Evolutionary conservation across 2,888 invertebrate genomes (phyloP).

Genomic region (Spialia ferax): DNA sequence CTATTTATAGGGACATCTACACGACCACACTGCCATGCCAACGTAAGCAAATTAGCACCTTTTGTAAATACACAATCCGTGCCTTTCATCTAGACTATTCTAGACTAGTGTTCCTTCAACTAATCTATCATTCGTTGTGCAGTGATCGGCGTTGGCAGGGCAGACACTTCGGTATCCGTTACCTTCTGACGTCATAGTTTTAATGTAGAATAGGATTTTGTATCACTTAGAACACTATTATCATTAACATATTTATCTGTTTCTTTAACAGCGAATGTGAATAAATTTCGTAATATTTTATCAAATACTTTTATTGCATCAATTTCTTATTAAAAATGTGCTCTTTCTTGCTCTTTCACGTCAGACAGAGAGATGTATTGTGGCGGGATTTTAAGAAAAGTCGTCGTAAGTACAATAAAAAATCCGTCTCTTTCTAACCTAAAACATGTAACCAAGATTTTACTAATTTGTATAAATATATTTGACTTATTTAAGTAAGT

Average conservation of each 20-base stretch:
- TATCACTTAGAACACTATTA: slow-evolving; percentile 54
- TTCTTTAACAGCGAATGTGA: neutral
- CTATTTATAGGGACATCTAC: slow-evolving; percentile 53
- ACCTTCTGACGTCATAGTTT: slow-evolving; percentile 63
- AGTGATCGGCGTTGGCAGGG: slow-evolving; percentile 79
- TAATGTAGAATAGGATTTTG: slow-evolving; percentile 52
- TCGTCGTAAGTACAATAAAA: too few relatives aligned
- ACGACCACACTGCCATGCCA: slow-evolving; percentile 70
- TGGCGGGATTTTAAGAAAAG: too few relatives aligned
- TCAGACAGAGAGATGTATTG: too few relatives aligned
- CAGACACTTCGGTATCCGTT: slow-evolving; percentile 58
- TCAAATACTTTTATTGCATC: too few relatives aligned
- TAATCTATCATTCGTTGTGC: slow-evolving; percentile 60
- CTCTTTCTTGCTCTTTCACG: too few relatives aligned
- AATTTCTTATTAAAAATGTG: too few relatives aligned
- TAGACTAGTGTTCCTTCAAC: slow-evolving; percentile 36
- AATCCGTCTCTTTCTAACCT: too few relatives aligned
- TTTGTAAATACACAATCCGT: slow-evolving; percentile 76
- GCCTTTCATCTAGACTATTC: slow-evolving; percentile 49
- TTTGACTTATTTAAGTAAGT: too few relatives aligned
- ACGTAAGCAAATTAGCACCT: slow-evolving; percentile 55
- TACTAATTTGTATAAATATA: too few relatives aligned
- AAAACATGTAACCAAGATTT: too few relatives aligned
- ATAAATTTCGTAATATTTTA: too few relatives aligned
- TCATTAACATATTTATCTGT: neutral